These are phyloP conservation scores for Thunnus maccoyii DNA, from an alignment of 2,113 vertebrate genomes.

Conservation along the genomic window DNA sequence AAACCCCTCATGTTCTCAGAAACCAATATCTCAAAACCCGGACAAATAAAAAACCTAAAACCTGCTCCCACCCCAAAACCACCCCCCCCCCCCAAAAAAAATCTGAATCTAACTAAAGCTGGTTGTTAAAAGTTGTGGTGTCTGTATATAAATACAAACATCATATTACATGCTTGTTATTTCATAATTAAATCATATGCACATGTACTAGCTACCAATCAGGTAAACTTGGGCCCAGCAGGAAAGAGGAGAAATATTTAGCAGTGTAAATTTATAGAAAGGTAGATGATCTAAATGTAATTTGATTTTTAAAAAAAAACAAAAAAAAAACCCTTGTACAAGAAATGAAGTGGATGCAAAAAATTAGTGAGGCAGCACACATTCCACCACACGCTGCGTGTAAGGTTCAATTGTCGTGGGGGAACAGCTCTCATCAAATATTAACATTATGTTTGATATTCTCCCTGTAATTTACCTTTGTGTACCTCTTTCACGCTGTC, in stretches of 20 bases:
- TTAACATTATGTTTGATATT: conserved; percentile 40
- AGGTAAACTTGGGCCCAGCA: too few relatives aligned
- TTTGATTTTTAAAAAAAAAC: too few relatives aligned
- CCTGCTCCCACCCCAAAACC: too few relatives aligned
- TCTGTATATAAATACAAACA: not conserved
- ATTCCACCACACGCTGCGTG: conserved; percentile 1
- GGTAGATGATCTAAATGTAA: not conserved
- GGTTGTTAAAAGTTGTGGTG: too few relatives aligned
- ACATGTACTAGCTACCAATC: too few relatives aligned
- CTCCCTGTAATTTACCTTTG: conserved; percentile 15
- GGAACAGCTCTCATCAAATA: conserved; percentile 38
- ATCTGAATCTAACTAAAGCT: too few relatives aligned
- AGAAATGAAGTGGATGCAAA: not conserved
- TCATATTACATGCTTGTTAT: not conserved
- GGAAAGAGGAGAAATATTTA: not conserved
- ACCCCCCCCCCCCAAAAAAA: too few relatives aligned
- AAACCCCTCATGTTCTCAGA: too few relatives aligned
- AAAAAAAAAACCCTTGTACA: conserved; percentile 1
- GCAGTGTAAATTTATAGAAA: not conserved
- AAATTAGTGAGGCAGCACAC: not conserved
- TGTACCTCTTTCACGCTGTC: conserved; percentile 1
- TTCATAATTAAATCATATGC: not conserved
- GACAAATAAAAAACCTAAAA: too few relatives aligned
- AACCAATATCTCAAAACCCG: too few relatives aligned
- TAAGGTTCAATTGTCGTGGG: conserved; percentile 22